A percentile compares a stretch with the other conserved stretches of the same genome.
Conservation (phyloP, 2,888 invertebrate genomes). For the Patella caerulea region DNA sequence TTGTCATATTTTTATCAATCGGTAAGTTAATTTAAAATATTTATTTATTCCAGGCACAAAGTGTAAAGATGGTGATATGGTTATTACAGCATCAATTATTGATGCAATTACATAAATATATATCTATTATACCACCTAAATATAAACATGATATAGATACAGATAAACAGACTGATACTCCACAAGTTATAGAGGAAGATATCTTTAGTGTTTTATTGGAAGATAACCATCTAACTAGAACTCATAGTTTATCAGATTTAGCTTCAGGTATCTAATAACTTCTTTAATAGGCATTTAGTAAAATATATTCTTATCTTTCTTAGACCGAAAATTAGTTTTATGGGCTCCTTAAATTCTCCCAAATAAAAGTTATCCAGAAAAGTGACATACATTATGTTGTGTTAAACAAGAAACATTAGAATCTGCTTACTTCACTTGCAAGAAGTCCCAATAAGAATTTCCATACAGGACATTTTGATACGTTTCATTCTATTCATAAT, state of each 20-base stretch:
- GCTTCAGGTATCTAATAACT: conserved; percentile 46
- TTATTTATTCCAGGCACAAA: conserved; percentile 65
- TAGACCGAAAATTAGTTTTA: no score
- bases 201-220: conserved; percentile 34
- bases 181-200: conserved; percentile 38
- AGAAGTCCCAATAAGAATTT: no score
- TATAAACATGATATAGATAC: background rate
- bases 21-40: background rate
- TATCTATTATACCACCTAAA: conserved; percentile 81
- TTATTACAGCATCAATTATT: conserved; percentile 89
- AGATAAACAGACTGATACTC: background rate
- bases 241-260: conserved; percentile 60
- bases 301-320: no score
- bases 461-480: no score
- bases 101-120: conserved; percentile 93
- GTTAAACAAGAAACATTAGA: background rate
- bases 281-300: background rate
- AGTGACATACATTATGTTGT: no score
- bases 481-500: no score
- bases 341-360: background rate
- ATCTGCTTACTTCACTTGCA: background rate
- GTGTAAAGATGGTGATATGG: conserved; percentile 86
- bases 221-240: conserved; percentile 44
- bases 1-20: background rate
- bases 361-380: background rate